Conservation (phyloP, 2,888 invertebrate genomes). For the Metopia argyrocephala region DNA sequence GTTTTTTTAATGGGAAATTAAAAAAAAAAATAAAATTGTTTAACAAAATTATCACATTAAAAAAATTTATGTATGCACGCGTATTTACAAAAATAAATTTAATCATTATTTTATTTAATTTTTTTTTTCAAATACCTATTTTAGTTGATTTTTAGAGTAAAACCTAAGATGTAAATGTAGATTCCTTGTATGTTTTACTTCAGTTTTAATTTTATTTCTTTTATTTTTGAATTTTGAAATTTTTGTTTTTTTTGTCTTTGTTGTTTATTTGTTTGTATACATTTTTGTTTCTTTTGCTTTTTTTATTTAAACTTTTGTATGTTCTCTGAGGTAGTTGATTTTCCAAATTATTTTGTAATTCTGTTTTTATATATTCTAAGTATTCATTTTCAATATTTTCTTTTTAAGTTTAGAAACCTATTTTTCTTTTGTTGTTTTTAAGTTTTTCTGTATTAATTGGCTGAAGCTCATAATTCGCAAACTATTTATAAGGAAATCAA, state of each 20-base stretch:
- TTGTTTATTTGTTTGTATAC: conserved; percentile 15
- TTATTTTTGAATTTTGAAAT: conserved; percentile 7
- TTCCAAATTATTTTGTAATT: conserved; percentile 41
- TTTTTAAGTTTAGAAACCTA: conserved; percentile 16
- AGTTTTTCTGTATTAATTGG: background rate
- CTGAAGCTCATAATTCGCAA: background rate
- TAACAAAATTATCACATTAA: conserved; percentile 60
- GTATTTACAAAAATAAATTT: conserved; percentile 46
- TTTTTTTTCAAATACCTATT: background rate
- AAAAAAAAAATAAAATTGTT: conserved; percentile 38
- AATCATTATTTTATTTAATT: background rate
- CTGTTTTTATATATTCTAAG: conserved; percentile 29
- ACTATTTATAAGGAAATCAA: background rate
- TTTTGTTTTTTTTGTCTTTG: background rate
- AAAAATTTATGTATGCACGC: no score
- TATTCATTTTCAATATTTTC: background rate
- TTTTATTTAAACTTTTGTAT: conserved; percentile 40
- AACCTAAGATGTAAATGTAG: background rate
- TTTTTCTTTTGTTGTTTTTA: background rate
- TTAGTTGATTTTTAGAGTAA: background rate
- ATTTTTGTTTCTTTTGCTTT: background rate
- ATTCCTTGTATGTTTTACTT: background rate
- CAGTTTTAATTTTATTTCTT: background rate
- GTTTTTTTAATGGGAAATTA: conserved; percentile 34
- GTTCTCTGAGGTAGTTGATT: conserved; percentile 56